Evolutionary conservation across 1,140 invertebrate genomes (phyloP), one percentile per base, ranked within the genome.

Genomic region (Glossosoma conforme): DNA sequence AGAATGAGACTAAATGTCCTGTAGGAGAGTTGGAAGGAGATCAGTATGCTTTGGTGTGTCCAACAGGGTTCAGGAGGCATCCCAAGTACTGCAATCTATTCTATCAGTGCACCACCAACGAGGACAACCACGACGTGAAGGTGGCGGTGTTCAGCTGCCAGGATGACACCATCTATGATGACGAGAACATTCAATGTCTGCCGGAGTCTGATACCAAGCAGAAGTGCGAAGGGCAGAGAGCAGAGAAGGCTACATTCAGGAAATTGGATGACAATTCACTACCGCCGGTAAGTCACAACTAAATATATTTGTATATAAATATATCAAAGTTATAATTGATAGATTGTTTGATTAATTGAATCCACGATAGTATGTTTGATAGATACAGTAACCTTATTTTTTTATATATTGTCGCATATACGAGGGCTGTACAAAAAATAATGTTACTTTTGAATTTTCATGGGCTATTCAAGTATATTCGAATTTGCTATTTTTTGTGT

Each of bases 81-180:
- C 86, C 88, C 0, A 85, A 88, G 64, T 83, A 87, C 60, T 92
- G 89, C 61, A 86, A 90, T 63, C 65, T 87, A 32, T 89, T 91
- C 68, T 91, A 91, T 60, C 87, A 91, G 65, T 91, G 89, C 63
- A 84, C 80, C 11, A 76, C 75, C 48, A 77, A 78, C 41, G 65
- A 75, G 1, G 70, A 80, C 15, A 80, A 68, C 24, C 80, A 82
- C 61, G 82, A 89, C 54, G 68, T 86, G 4, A 88, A 86, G 60
- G 76, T 90, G 44, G 72, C 86, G 1, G 75, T 83, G 2, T 77
- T 91, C 37, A 80, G 79, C 38, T 91, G 89, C 67, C 84, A 85
- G 4, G 82, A 86, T 54, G 80, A 80, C 46, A 87, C 84, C 0
- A 78, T 88, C 35, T 91, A 82, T 58, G 85, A 89, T 56, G 84